Conservation (phyloP, 2,888 invertebrate genomes). For the Patella depressa region DNA sequence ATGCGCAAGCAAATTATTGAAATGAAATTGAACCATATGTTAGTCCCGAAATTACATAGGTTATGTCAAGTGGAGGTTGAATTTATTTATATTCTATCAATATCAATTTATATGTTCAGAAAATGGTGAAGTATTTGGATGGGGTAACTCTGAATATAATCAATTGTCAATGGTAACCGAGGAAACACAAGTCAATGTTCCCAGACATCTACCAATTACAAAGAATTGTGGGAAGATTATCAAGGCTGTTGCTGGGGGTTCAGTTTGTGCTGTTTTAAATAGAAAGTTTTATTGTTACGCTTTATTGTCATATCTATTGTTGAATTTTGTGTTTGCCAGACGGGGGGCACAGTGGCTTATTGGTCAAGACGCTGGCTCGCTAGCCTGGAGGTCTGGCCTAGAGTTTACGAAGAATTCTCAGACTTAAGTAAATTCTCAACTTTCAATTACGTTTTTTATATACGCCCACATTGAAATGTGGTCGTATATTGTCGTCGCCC, state of each 20-base stretch:
- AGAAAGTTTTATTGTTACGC: slow-evolving; percentile 73
- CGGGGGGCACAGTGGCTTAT: background rate
- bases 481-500: no score
- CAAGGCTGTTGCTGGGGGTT: slow-evolving; percentile 88
- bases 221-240: slow-evolving; percentile 78
- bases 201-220: slow-evolving; percentile 77
- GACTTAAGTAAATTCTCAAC: slow-evolving; percentile 12
- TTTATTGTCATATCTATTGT: no score
- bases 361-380: background rate
- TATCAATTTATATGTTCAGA: slow-evolving; percentile 73
- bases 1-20: no score
- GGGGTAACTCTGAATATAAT: slow-evolving; percentile 96
- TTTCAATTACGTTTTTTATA: no score
- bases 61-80: no score
- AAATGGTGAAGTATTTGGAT: slow-evolving; percentile 92
- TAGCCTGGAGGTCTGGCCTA: background rate
- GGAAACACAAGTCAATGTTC: slow-evolving; percentile 79
- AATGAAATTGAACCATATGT: no score
- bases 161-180: slow-evolving; percentile 78
- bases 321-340: no score
- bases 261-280: slow-evolving; percentile 87
- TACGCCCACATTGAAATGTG: no score
- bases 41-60: no score
- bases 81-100: no score
- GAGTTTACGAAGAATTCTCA: background rate